phyloP scores from a whole-genome alignment of 2,888 invertebrate species.

The Dynastes grantii region DNA sequence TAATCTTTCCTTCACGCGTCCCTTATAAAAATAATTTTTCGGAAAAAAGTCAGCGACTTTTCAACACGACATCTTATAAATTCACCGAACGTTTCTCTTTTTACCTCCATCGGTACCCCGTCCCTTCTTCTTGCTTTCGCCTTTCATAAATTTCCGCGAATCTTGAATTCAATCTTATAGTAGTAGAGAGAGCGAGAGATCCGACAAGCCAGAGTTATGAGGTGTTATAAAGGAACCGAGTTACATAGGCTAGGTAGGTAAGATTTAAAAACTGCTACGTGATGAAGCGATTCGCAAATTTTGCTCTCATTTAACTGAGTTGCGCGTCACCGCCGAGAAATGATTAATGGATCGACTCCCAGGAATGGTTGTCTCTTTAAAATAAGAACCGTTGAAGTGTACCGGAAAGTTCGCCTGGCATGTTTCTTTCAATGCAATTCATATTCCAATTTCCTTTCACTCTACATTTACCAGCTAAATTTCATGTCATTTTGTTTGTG shows the following conservation, averaged over 20 bases:
- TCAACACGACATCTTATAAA: conserved; percentile 12
- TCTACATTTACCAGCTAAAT: not conserved
- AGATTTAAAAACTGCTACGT: conserved; percentile 31
- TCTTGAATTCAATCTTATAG: conserved; percentile 32
- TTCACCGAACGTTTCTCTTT: not conserved
- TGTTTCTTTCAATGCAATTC: conserved; percentile 15
- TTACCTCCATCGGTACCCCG: not conserved
- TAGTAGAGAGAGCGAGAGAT: conserved; percentile 15
- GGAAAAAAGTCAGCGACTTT: not conserved
- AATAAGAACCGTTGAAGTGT: conserved; percentile 1
- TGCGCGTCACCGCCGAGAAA: conserved; percentile 5
- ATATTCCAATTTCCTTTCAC: conserved; percentile 33
- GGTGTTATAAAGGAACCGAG: conserved; percentile 39
- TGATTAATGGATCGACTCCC: conserved; percentile 4
- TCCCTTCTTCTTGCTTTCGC: not conserved
- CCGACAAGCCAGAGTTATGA: conserved; percentile 19
- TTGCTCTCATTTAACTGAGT: conserved; percentile 28
- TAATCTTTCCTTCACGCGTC: not conserved
- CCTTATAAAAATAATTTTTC: not conserved
- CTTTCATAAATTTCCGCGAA: conserved; percentile 32
- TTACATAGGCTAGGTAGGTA: conserved; percentile 26
- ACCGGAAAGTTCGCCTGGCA: conserved; percentile 18
- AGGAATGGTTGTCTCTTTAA: conserved; percentile 4
- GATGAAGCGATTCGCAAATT: conserved; percentile 38
- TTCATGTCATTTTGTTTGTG: not conserved